These are phyloP conservation scores for Xestia sexstrigata DNA, from an alignment of 2,888 invertebrate species.

Conservation along the genomic window DNA sequence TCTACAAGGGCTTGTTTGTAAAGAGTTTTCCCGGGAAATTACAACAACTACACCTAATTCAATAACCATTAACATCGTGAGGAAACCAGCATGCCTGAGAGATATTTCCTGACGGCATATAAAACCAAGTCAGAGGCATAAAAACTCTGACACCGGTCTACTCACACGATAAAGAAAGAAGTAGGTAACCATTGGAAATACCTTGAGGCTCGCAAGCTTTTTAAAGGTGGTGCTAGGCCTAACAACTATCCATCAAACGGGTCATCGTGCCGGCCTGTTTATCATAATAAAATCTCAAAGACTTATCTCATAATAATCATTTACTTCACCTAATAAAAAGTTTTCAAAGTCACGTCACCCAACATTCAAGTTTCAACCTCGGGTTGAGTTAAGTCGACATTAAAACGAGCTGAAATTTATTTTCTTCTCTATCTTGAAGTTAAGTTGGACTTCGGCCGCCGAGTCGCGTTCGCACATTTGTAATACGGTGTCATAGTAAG, in stretches of 20 bases:
- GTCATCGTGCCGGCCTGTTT: neutral
- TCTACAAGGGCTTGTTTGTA: neutral
- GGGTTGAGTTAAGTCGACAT: conserved; percentile 35
- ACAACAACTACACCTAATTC: neutral
- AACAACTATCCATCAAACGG: neutral
- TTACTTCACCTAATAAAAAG: conserved; percentile 31
- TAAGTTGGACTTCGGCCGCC: conserved; percentile 31
- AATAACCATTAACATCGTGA: neutral
- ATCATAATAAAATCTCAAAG: neutral
- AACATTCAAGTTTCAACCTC: conserved; percentile 29
- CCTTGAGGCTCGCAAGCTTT: neutral
- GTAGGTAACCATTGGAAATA: neutral
- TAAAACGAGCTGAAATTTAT: conserved; percentile 49
- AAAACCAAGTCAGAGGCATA: too few species aligned
- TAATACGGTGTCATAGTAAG: conserved; percentile 7
- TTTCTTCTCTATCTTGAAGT: conserved; percentile 36
- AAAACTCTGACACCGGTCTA: too few species aligned
- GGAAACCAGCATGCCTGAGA: too few species aligned
- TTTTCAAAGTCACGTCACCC: conserved; percentile 28
- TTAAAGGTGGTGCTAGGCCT: neutral
- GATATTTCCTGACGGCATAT: too few species aligned
- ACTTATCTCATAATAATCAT: conserved; percentile 18
- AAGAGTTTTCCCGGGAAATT: neutral
- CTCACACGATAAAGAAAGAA: too few species aligned
- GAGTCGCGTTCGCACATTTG: conserved; percentile 22